Evolutionary conservation across 2,113 vertebrate genomes (phyloP).

Genomic region (Tauraco erythrolophus): DNA sequence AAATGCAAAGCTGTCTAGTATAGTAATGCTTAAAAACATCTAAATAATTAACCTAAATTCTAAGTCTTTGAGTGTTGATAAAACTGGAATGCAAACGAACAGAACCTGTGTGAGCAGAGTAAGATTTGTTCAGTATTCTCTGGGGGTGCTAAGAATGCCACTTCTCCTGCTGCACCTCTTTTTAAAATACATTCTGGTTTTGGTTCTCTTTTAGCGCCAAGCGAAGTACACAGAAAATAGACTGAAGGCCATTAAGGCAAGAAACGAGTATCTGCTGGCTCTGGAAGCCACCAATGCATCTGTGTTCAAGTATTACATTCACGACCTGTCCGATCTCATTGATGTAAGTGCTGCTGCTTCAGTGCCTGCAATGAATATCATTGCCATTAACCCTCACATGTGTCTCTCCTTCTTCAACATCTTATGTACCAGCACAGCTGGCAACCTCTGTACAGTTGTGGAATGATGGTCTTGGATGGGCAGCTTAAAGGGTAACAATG

Average conservation of each 20-base stretch:
- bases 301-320: conserved; percentile 99
- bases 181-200: not conserved
- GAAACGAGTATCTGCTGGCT: conserved; percentile 95
- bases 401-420: not conserved
- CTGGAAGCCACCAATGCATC: conserved; percentile 96
- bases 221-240: conserved; percentile 98
- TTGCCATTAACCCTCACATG: not conserved
- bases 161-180: not conserved
- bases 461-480: not conserved
- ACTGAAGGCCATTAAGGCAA: conserved; percentile 96
- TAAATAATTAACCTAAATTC: not conserved
- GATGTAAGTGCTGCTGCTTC: conserved; percentile 86
- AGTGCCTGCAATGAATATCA: not conserved
- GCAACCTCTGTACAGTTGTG: not conserved
- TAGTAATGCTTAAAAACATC: not conserved
- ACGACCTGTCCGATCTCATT: conserved; percentile 97
- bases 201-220: conserved; percentile 84
- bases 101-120: not conserved
- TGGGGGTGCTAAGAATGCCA: not conserved
- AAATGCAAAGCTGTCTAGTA: not conserved
- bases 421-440: not conserved
- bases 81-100: conserved; percentile 14
- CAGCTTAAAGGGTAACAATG: not conserved
- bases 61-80: conserved; percentile 26
- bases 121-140: not conserved